phyloP scores from a whole-genome alignment of 2,797 vertebrate genomes.

The Vipera latastei region DNA sequence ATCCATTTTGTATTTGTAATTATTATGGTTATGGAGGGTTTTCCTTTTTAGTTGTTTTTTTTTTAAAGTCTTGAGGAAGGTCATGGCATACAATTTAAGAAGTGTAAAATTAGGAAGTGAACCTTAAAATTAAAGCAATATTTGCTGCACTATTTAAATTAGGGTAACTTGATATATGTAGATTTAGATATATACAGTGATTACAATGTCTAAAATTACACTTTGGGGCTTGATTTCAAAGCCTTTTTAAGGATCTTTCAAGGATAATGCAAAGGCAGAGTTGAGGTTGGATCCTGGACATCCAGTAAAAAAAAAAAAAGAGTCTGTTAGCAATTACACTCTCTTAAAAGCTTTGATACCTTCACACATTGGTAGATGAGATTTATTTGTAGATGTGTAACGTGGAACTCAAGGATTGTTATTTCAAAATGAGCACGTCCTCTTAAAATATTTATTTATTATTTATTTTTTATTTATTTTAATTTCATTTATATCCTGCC shows the following conservation, averaged over 20 bases:
- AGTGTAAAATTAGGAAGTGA: neutral
- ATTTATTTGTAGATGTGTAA: neutral
- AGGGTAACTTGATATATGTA: neutral
- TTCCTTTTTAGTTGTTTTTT: conserved; percentile 13
- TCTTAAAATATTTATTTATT: too few relatives aligned
- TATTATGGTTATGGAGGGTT: conserved; percentile 20
- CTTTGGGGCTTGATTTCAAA: neutral
- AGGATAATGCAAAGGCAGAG: neutral
- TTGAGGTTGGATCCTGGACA: neutral
- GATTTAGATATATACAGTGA: neutral
- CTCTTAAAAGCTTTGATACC: neutral
- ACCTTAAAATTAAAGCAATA: conserved; percentile 8
- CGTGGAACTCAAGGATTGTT: neutral
- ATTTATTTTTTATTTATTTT: too few relatives aligned
- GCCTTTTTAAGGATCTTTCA: neutral
- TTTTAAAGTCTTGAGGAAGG: conserved; percentile 8
- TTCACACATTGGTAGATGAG: neutral
- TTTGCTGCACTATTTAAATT: neutral
- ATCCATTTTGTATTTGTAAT: conserved; percentile 17
- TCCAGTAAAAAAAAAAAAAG: too few relatives aligned
- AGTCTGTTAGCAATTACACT: neutral
- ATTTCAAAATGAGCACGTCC: neutral
- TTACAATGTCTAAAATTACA: too few relatives aligned
- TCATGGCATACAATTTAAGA: conserved; percentile 1
- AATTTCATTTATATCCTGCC: too few relatives aligned